phyloP scores from a whole-genome alignment of 2,113 vertebrate genomes.

The Vanacampus margaritifer region DNA sequence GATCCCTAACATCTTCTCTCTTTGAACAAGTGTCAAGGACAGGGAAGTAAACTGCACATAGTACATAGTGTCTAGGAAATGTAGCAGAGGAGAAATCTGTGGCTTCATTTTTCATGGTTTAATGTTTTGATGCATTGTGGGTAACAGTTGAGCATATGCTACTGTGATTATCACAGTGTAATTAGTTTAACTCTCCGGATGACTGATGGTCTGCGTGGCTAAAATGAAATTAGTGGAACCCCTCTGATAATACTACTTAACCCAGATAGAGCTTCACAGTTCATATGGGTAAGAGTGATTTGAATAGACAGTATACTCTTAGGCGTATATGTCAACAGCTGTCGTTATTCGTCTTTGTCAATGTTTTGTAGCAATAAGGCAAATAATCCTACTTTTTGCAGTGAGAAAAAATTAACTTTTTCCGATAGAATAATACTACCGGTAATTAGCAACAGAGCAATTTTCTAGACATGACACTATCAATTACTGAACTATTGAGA shows the following conservation, averaged over 20 bases:
- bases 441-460: no score
- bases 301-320: neutral
- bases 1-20: no score
- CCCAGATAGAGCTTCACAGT: neutral
- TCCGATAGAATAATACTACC: no score
- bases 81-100: neutral
- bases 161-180: slow-evolving; percentile 2
- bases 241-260: slow-evolving; percentile 2
- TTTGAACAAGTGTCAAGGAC: no score
- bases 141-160: neutral
- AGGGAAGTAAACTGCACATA: neutral
- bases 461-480: neutral
- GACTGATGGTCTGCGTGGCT: slow-evolving; percentile 15
- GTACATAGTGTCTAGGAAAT: neutral
- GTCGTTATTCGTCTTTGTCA: no score
- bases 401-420: neutral
- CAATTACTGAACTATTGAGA: neutral
- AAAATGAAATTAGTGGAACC: slow-evolving; percentile 20
- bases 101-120: neutral
- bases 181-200: slow-evolving; percentile 19
- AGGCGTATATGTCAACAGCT: no score
- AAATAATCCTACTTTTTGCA: neutral
- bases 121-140: neutral
- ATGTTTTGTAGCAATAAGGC: no score
- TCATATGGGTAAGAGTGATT: neutral